Evolutionary conservation across 2,797 vertebrate species (phyloP).

Genomic region (Peromyscus nudipes): DNA sequence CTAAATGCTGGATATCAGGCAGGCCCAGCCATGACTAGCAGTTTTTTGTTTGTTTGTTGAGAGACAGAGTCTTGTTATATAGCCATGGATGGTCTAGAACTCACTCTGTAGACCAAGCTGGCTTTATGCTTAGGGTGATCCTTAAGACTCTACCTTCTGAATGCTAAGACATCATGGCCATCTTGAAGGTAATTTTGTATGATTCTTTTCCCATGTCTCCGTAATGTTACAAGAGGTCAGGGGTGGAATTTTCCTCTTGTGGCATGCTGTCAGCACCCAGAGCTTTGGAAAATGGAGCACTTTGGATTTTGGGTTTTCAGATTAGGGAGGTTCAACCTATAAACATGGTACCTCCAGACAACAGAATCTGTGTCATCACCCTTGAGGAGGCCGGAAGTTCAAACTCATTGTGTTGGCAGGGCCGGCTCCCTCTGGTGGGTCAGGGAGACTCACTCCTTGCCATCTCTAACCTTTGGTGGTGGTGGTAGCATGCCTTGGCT

Average conservation of each 20-base stretch:
- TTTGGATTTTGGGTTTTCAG: not conserved
- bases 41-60: not conserved
- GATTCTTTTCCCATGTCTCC: not conserved
- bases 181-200: not conserved
- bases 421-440: not conserved
- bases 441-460: not conserved
- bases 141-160: not conserved
- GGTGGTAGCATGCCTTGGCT: not conserved
- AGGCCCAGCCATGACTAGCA: not conserved
- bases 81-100: not conserved
- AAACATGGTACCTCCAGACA: not conserved
- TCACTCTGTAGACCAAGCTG: not conserved
- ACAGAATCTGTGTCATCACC: accelerated
- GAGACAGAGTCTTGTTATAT: not conserved
- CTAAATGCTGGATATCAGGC: not conserved
- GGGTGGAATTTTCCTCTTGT: not conserved
- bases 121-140: not conserved
- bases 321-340: not conserved
- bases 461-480: not conserved
- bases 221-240: not conserved
- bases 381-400: not conserved
- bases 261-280: not conserved
- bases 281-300: not conserved
- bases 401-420: not conserved
- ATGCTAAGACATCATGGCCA: not conserved